Base-by-base conservation (phyloP, 2,113 vertebrate genomes). In the Beaufortia kweichowensis region DNA sequence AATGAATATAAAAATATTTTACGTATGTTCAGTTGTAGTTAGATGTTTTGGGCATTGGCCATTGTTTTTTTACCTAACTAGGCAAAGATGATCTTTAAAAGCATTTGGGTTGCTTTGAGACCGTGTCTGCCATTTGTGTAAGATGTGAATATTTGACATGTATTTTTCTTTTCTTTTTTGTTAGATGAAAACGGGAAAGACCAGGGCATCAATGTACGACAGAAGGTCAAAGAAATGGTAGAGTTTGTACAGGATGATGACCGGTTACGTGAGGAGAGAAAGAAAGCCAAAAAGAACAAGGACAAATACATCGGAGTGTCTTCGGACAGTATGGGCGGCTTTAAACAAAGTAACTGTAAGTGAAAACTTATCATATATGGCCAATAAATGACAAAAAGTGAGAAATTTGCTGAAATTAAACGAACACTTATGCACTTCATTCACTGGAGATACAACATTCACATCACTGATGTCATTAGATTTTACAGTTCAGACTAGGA, bases 251-350 rank as follows among this genome's bases (percentile, higher is more conserved):
- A 99, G 83, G 97, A 99, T 11, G 97, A 99, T 1, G 97, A 99
- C 85, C 90, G 95, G 77, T 92, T 99, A 60, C 92, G 96, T 82
- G 97, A 98, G 79, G 97, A 98, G 85, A 91, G 96, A 82, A 98
- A 99, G 90, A 98, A 98, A 85, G 97, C 97, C 15, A 98, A 98
- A 91, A 98, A 96, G 89, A 98, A 98, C 93, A 98, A 98, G 90
- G 97, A 99, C 90, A 99, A 98, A 91, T 99, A 99, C 64, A 93
- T 99, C 59, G 96, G 97, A 10, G 96, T 99, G 80, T 98, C 97
- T 63, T 98, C 95, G 0, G 95, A 98, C 86, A 95, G 92, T 83
- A 93, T 94, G 79, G 95, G 94, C 69, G 91, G 92, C 83, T 94
- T 95, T 86, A 94, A 94, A 93, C 94, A 94, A 83, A 92, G 92